These are phyloP conservation scores for Lasioglossum villosulum DNA, from an alignment of 2,888 invertebrate genomes.

Conservation along the genomic window DNA sequence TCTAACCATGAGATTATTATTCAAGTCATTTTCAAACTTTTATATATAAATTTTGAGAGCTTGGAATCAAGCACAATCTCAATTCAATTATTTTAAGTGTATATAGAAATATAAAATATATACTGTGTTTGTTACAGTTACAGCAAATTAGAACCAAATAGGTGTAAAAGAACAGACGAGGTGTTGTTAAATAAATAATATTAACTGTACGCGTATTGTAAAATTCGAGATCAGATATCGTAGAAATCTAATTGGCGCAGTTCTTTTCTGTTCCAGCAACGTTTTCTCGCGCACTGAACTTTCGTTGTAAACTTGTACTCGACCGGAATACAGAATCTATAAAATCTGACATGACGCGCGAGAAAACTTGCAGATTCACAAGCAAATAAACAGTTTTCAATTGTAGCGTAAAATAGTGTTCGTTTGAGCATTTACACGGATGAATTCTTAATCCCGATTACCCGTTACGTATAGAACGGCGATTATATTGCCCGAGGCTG, in stretches of 20 bases:
- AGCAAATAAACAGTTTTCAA: neutral
- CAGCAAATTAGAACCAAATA: no score
- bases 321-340: neutral
- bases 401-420: neutral
- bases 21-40: neutral
- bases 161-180: neutral
- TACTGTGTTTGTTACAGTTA: no score
- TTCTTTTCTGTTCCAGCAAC: neutral
- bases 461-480: neutral
- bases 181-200: neutral
- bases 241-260: neutral
- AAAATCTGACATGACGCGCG: neutral
- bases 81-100: neutral
- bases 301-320: neutral
- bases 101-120: no score
- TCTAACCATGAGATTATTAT: neutral
- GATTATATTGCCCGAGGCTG: slow-evolving; percentile 20
- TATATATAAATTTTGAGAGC: neutral
- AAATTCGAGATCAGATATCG: neutral
- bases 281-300: neutral
- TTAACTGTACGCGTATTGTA: neutral
- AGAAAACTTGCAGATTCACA: neutral
- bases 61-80: neutral
- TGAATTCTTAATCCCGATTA: neutral
- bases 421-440: neutral